Percentiles rank a stretch among this genome's conserved stretches.
Evolutionary conservation across 2,113 vertebrate species (phyloP).

Genomic region (Tamias sibiricus): DNA sequence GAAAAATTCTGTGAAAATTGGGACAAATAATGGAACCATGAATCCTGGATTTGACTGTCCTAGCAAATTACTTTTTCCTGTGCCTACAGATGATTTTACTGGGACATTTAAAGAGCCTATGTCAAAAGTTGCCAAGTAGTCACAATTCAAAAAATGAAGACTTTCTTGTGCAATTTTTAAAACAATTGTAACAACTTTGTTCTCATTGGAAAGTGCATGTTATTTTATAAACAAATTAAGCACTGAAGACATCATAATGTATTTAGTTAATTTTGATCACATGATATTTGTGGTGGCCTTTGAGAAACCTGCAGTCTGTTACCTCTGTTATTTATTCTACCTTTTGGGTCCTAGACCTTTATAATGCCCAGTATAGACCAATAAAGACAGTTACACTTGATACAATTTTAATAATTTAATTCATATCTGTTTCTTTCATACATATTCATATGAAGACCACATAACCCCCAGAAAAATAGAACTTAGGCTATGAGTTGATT

Average conservation of each 20-base stretch:
- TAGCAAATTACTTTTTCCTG: not conserved
- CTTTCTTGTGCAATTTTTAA: not conserved
- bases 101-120: not conserved
- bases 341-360: constrained; percentile 14
- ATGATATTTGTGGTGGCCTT: not conserved
- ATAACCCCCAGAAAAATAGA: constrained; percentile 76
- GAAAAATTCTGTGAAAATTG: not conserved
- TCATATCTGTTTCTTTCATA: constrained; percentile 65
- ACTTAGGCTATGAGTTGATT: constrained; percentile 71
- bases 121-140: not conserved
- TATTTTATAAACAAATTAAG: not conserved
- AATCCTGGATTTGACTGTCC: not conserved
- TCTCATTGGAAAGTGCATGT: not conserved
- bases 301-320: not conserved
- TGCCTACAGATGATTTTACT: not conserved
- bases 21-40: not conserved
- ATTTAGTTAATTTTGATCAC: not conserved
- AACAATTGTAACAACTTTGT: not conserved
- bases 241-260: not conserved
- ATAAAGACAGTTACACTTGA: constrained; percentile 65
- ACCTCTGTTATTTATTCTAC: constrained; percentile 11
- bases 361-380: not conserved
- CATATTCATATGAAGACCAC: constrained; percentile 81
- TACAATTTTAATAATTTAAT: constrained; percentile 65
- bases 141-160: not conserved